Evolutionary conservation across 2,113 vertebrate genomes (phyloP).

Genomic region (Ceratotherium simum): DNA sequence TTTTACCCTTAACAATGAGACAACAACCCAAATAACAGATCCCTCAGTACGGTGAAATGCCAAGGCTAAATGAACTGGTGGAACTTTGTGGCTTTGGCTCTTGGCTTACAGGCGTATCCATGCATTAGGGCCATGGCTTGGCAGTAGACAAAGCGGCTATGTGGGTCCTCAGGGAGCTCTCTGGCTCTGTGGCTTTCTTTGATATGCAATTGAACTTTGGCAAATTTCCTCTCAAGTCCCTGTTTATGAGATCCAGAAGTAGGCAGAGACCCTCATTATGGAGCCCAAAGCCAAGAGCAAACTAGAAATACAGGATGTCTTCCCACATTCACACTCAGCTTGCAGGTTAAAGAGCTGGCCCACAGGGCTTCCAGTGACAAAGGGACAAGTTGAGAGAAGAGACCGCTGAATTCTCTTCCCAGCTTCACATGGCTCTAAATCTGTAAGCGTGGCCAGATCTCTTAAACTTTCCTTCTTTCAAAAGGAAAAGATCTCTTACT

Average conservation of each 20-base stretch:
- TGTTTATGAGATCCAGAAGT: constrained; percentile 78
- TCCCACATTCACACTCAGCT: constrained; percentile 68
- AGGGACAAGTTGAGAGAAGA: constrained; percentile 7
- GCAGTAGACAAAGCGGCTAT: constrained; percentile 69
- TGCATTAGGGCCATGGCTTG: constrained; percentile 75
- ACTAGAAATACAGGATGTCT: constrained; percentile 53
- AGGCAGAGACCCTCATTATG: constrained; percentile 70
- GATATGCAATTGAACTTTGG: constrained; percentile 81
- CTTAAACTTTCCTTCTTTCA: neutral
- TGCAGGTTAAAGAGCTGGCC: constrained; percentile 21
- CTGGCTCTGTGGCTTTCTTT: constrained; percentile 79
- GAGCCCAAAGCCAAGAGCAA: constrained; percentile 70
- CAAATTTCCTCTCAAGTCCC: constrained; percentile 76
- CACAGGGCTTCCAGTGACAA: constrained; percentile 3
- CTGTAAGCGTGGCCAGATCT: neutral
- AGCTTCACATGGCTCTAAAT: neutral
- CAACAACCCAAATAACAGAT: constrained; percentile 77
- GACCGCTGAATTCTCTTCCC: constrained; percentile 9
- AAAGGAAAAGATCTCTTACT: constrained; percentile 13
- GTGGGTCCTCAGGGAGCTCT: constrained; percentile 76
- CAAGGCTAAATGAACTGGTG: constrained; percentile 70
- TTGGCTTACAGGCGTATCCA: constrained; percentile 53
- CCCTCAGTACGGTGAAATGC: constrained; percentile 62
- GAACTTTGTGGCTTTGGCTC: constrained; percentile 77
- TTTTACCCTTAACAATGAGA: constrained; percentile 77